Evolutionary conservation across 2,113 vertebrate genomes (phyloP).

Genomic region (Bostrychus sinensis): DNA sequence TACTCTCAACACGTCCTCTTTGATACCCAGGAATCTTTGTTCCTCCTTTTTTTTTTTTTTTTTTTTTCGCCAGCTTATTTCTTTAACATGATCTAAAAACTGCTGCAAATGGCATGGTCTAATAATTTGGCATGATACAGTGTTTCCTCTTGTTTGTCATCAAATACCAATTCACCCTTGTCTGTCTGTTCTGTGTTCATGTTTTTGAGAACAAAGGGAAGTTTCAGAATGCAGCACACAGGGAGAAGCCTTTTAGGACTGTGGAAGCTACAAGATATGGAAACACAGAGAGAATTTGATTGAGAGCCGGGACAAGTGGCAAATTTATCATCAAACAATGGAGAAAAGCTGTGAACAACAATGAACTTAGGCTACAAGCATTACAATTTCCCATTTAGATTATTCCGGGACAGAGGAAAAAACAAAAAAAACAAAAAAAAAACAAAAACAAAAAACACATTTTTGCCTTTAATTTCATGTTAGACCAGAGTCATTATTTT

Average conservation of each 20-base stretch:
- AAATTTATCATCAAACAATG: constrained; percentile 72
- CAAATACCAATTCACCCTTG: constrained; percentile 59
- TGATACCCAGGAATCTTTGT: constrained; percentile 43
- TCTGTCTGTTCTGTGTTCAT: constrained; percentile 52
- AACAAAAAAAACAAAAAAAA: no score
- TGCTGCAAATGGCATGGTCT: constrained; percentile 26
- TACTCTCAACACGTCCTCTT: constrained; percentile 21
- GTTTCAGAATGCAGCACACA: constrained; percentile 33
- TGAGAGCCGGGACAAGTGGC: constrained; percentile 64
- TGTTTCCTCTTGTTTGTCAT: constrained; percentile 60
- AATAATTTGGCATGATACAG: constrained; percentile 53
- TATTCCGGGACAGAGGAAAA: constrained; percentile 58
- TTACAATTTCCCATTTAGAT: constrained; percentile 71
- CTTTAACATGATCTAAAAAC: constrained; percentile 48
- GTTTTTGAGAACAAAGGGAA: constrained; percentile 54
- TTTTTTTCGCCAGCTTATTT: constrained; percentile 37
- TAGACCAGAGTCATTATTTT: constrained; percentile 78
- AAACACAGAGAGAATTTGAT: constrained; percentile 64
- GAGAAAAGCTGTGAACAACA: constrained; percentile 61
- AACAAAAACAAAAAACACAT: constrained; percentile 42
- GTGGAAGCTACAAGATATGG: constrained; percentile 46
- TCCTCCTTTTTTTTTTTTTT: constrained; percentile 29
- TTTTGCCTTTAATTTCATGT: constrained; percentile 75
- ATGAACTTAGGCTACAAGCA: constrained; percentile 49
- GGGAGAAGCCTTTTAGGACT: constrained; percentile 49